phyloP scores from a whole-genome alignment of 2,113 vertebrate species.

The Oxyura jamaicensis region DNA sequence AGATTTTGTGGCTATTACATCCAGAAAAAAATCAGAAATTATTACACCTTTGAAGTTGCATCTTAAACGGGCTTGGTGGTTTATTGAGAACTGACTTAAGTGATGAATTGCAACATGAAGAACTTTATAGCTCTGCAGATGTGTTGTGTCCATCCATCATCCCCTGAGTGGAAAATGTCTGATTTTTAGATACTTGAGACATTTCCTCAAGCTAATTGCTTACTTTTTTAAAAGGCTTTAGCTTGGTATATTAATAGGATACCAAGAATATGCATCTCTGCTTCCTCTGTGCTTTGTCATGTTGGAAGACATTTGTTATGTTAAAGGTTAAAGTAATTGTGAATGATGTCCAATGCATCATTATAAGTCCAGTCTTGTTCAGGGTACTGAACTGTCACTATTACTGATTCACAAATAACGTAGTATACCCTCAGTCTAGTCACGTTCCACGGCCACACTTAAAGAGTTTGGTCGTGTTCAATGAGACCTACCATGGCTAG shows the following conservation, averaged over 20 bases:
- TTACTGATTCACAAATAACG: too few species aligned
- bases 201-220: background rate
- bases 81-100: background rate
- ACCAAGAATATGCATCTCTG: background rate
- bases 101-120: background rate
- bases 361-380: too few species aligned
- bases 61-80: background rate
- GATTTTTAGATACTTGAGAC: background rate
- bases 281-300: background rate
- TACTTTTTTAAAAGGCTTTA: background rate
- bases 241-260: background rate
- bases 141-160: accelerated
- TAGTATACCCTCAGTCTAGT: too few species aligned
- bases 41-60: background rate
- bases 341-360: too few species aligned
- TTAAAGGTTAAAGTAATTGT: too few species aligned
- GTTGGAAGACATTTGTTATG: background rate
- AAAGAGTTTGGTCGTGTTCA: too few species aligned
- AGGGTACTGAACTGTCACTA: too few species aligned
- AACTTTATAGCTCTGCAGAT: background rate
- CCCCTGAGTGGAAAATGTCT: background rate
- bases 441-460: too few species aligned
- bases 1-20: background rate
- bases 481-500: too few species aligned
- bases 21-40: background rate